Conservation (phyloP, 2,888 invertebrate species). For the Heliconius hortense region DNA sequence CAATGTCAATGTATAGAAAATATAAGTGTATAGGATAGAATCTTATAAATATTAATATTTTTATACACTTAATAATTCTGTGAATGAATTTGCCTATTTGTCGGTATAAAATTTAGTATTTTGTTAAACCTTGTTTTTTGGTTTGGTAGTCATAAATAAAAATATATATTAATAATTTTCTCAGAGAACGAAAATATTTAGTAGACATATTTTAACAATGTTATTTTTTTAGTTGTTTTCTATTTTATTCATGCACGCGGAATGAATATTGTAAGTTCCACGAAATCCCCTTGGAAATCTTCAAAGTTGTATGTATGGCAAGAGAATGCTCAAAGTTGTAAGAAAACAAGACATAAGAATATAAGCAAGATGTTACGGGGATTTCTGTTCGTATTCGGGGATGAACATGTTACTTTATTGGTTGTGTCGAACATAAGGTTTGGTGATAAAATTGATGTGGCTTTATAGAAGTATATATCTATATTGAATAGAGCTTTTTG, state of each 20-base stretch:
- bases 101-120: neutral
- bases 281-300: constrained; percentile 27
- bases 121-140: too few relatives aligned
- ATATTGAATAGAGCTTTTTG: neutral
- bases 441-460: constrained; percentile 2
- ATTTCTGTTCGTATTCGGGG: constrained; percentile 11
- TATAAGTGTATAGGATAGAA: too few relatives aligned
- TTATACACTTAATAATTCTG: neutral
- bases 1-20: neutral
- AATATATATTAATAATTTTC: too few relatives aligned
- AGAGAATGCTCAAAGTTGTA: constrained; percentile 17
- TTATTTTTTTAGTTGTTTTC: neutral
- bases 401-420: constrained; percentile 17
- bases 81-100: too few relatives aligned
- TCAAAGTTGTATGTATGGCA: constrained; percentile 17
- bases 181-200: neutral
- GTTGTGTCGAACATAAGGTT: constrained; percentile 12
- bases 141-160: too few relatives aligned
- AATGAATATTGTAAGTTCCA: constrained; percentile 20
- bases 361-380: constrained; percentile 4
- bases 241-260: neutral
- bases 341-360: constrained; percentile 18
- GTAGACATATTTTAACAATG: neutral
- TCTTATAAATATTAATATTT: neutral
- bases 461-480: neutral